Evolutionary conservation across 2,888 invertebrate genomes (phyloP).

Genomic region (Tinea semifulvella): DNA sequence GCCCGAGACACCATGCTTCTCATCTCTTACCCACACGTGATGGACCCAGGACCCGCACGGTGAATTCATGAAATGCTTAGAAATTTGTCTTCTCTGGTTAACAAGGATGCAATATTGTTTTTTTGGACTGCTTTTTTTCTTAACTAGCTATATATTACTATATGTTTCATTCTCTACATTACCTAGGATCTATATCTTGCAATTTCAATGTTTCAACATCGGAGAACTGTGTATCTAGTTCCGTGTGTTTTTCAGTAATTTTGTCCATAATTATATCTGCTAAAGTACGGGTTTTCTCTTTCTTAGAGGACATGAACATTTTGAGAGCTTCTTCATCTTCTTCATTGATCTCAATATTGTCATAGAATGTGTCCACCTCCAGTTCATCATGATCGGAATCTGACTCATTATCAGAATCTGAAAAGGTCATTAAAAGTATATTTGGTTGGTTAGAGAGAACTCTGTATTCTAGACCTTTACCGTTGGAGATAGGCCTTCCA

Average conservation of each 20-base stretch:
- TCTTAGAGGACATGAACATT: constrained; percentile 70
- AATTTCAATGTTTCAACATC: constrained; percentile 79
- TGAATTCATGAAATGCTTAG: too few relatives aligned
- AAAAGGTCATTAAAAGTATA: constrained; percentile 30
- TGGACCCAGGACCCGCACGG: too few relatives aligned
- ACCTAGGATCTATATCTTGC: constrained; percentile 85
- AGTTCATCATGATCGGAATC: constrained; percentile 63
- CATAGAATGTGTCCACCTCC: constrained; percentile 71
- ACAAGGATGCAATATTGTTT: too few relatives aligned
- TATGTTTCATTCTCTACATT: too few relatives aligned
- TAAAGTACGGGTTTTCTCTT: constrained; percentile 73
- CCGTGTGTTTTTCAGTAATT: constrained; percentile 91
- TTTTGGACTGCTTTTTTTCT: too few relatives aligned
- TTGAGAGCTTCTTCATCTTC: constrained; percentile 90
- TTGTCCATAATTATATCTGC: constrained; percentile 94
- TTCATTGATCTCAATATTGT: constrained; percentile 80
- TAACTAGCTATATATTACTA: too few relatives aligned
- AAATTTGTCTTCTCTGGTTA: too few relatives aligned
- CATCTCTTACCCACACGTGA: too few relatives aligned
- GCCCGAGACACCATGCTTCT: too few relatives aligned
- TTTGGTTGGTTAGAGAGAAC: not conserved
- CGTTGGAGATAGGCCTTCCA: not conserved
- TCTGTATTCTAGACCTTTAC: not conserved
- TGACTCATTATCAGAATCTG: constrained; percentile 49
- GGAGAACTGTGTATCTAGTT: constrained; percentile 85